Percentiles rank a stretch among this genome's conserved stretches.
These are phyloP conservation scores for Nipponia nippon DNA, from an alignment of 2,113 vertebrate genomes.

Conservation along the genomic window DNA sequence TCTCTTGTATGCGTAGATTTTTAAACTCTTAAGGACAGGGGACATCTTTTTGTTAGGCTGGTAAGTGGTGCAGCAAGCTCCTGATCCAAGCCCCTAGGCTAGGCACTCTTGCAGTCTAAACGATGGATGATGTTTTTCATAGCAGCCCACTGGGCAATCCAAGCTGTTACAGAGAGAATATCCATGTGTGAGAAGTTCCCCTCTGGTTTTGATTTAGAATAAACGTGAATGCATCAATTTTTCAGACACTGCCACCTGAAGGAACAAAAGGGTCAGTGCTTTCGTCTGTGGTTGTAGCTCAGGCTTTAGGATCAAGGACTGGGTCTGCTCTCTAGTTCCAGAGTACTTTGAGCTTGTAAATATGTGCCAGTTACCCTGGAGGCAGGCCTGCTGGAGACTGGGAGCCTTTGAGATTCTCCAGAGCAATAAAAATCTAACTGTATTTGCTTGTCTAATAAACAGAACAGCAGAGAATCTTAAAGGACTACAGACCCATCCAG, in stretches of 20 bases:
- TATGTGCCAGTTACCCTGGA: slow-evolving; percentile 4
- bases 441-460: slow-evolving; percentile 40
- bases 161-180: not conserved
- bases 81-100: not conserved
- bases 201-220: slow-evolving; percentile 46
- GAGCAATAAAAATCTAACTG: slow-evolving; percentile 24
- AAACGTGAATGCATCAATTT: slow-evolving; percentile 49
- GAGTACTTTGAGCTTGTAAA: slow-evolving; percentile 23
- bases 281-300: not conserved
- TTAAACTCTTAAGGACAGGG: not conserved
- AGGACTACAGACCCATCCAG: not conserved
- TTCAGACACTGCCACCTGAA: slow-evolving; percentile 68
- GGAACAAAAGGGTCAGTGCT: slow-evolving; percentile 60
- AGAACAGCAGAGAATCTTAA: slow-evolving; percentile 16
- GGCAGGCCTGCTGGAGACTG: slow-evolving; percentile 30
- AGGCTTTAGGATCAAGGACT: not conserved
- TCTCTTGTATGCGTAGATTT: not conserved
- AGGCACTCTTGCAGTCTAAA: fast-evolving
- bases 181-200: slow-evolving; percentile 4
- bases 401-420: slow-evolving; percentile 51
- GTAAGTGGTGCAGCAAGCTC: not conserved
- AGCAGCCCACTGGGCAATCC: not conserved
- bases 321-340: not conserved
- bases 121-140: not conserved
- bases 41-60: not conserved